Evolutionary conservation across 2,888 invertebrate species (phyloP).

Genomic region (Germaria angustata): DNA sequence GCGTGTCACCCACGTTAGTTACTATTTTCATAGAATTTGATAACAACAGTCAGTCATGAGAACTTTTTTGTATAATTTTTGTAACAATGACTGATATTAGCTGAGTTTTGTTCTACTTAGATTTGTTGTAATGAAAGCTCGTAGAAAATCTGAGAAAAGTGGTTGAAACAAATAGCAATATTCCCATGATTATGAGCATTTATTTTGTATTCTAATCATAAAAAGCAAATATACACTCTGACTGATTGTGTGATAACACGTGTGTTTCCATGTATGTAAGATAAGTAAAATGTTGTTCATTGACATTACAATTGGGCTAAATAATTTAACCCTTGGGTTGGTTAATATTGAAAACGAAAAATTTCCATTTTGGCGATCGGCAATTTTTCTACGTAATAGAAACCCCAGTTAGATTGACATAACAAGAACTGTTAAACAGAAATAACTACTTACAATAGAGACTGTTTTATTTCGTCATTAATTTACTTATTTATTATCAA

Average conservation of each 20-base stretch:
- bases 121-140: conserved; percentile 31
- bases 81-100: conserved; percentile 11
- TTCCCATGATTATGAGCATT: conserved; percentile 35
- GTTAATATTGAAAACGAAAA: too few relatives aligned
- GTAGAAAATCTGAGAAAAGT: conserved; percentile 41
- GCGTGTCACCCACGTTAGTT: conserved; percentile 37
- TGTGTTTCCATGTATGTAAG: conserved; percentile 8
- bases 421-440: too few relatives aligned
- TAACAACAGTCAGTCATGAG: conserved; percentile 40
- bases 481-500: too few relatives aligned
- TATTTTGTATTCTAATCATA: conserved; percentile 19
- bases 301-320: conserved; percentile 24
- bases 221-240: background rate
- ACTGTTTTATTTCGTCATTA: too few relatives aligned
- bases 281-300: conserved; percentile 31
- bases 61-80: conserved; percentile 15
- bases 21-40: background rate
- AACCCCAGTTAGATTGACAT: too few relatives aligned
- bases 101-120: conserved; percentile 11
- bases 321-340: background rate
- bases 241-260: background rate
- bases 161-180: conserved; percentile 21
- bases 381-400: too few relatives aligned
- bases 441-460: too few relatives aligned
- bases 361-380: too few relatives aligned